Percentiles rank a stretch among this genome's conserved stretches.
These are phyloP conservation scores for Dolichoris vasculosae DNA, from an alignment of 1,140 invertebrate genomes.

Conservation along the genomic window DNA sequence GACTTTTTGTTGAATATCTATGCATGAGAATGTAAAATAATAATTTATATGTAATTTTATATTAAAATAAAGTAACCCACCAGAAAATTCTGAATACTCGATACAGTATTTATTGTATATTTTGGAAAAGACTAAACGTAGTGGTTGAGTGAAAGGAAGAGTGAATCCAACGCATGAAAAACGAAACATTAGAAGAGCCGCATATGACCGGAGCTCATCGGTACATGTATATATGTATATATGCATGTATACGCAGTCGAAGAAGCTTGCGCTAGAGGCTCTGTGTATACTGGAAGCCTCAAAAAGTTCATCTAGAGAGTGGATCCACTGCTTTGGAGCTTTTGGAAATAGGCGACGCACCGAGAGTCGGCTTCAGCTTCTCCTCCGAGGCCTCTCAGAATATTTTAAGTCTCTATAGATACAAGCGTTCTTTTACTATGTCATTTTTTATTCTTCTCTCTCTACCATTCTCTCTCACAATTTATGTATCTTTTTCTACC, in stretches of 20 bases:
- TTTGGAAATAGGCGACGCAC: constrained; percentile 14
- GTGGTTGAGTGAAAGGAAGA: background rate
- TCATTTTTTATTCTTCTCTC: constrained; percentile 27
- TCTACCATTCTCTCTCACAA: background rate
- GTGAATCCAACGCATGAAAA: background rate
- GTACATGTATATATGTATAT: background rate
- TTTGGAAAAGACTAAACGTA: background rate
- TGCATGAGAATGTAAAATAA: too few species aligned
- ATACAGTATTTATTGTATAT: too few species aligned
- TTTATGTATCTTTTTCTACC: background rate
- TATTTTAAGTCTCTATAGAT: constrained; percentile 57
- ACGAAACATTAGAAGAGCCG: background rate
- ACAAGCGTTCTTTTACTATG: background rate
- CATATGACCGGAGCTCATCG: background rate
- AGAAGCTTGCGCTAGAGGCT: constrained; percentile 1
- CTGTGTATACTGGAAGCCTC: constrained; percentile 30
- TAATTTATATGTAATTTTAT: too few species aligned
- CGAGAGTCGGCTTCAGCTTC: constrained; percentile 8
- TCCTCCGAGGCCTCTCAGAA: constrained; percentile 48
- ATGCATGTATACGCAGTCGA: background rate
- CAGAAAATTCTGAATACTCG: too few species aligned
- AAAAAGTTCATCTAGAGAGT: constrained; percentile 50
- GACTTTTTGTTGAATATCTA: too few species aligned
- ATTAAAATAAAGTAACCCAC: too few species aligned
- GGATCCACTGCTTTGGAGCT: constrained; percentile 30